Conservation (phyloP, 2,888 invertebrate genomes). For the Drosophila putrida region DNA sequence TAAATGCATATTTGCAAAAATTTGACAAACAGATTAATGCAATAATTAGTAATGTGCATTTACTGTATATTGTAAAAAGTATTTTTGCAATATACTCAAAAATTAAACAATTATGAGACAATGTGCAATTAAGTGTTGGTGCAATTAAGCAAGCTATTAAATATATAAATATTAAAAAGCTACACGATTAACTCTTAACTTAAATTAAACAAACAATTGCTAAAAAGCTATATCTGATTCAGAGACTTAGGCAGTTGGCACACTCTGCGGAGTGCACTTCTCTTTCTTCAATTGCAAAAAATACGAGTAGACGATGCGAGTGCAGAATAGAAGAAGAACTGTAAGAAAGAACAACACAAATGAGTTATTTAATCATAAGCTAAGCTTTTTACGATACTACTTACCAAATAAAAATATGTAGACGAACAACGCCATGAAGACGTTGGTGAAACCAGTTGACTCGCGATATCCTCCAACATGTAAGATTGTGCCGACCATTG, state of each 20-base stretch:
- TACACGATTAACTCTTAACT: constrained; percentile 24
- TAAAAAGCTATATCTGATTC: constrained; percentile 24
- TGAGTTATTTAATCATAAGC: neutral
- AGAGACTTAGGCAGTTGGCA: constrained; percentile 65
- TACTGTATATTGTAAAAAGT: too few relatives aligned
- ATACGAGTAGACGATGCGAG: constrained; percentile 75
- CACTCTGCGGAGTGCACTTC: constrained; percentile 52
- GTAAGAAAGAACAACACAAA: neutral
- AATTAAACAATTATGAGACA: too few relatives aligned
- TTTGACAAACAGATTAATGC: too few relatives aligned
- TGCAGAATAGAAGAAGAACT: constrained; percentile 63
- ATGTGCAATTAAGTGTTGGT: too few relatives aligned
- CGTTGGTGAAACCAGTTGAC: constrained; percentile 46
- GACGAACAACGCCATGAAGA: constrained; percentile 57
- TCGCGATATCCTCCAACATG: constrained; percentile 73
- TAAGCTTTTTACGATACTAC: neutral
- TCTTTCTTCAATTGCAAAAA: constrained; percentile 66
- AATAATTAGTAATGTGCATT: too few relatives aligned
- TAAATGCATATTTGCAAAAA: too few relatives aligned
- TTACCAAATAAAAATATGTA: constrained; percentile 64
- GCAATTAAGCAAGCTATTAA: too few relatives aligned
- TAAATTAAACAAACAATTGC: constrained; percentile 28
- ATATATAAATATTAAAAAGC: constrained; percentile 8
- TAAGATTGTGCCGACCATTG: constrained; percentile 71
- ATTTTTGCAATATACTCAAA: too few relatives aligned